Conservation (phyloP, 2,888 invertebrate genomes). For the Athripsodes cinereus region DNA sequence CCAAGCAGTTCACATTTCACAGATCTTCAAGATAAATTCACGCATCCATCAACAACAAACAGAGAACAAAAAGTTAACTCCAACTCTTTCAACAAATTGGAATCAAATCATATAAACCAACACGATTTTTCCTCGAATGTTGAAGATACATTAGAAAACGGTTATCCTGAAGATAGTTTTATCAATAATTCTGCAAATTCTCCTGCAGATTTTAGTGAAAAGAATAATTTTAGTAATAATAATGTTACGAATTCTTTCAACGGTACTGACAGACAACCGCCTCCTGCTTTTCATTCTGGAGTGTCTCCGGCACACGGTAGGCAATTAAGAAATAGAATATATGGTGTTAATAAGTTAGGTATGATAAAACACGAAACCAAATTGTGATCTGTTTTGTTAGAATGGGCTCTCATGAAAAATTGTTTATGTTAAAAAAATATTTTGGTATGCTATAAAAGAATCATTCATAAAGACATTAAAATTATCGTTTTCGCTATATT, state of each 20-base stretch:
- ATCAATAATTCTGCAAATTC: background rate
- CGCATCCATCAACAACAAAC: background rate
- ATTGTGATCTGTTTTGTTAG: conserved; percentile 36
- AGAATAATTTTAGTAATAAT: conserved; percentile 8
- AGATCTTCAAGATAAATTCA: conserved; percentile 2
- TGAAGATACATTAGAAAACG: conserved; percentile 7
- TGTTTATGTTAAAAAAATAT: no score
- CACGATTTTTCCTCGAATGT: conserved; percentile 5
- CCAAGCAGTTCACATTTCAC: conserved; percentile 24
- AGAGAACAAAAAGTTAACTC: conserved; percentile 17
- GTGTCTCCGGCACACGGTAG: conserved; percentile 37
- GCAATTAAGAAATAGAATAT: conserved; percentile 33
- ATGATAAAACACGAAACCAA: conserved; percentile 57
- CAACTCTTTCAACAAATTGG: conserved; percentile 22
- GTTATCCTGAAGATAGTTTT: conserved; percentile 9
- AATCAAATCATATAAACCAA: background rate
- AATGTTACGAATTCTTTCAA: conserved; percentile 32
- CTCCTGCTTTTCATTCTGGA: conserved; percentile 32
- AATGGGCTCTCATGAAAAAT: no score
- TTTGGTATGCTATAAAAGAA: no score
- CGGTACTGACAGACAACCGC: conserved; percentile 20
- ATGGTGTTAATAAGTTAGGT: conserved; percentile 32
- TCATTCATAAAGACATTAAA: no score
- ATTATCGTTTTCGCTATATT: no score
- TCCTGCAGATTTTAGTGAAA: conserved; percentile 3